Evolutionary conservation across 2,113 vertebrate species (phyloP).

Genomic region (Tupaia tana): DNA sequence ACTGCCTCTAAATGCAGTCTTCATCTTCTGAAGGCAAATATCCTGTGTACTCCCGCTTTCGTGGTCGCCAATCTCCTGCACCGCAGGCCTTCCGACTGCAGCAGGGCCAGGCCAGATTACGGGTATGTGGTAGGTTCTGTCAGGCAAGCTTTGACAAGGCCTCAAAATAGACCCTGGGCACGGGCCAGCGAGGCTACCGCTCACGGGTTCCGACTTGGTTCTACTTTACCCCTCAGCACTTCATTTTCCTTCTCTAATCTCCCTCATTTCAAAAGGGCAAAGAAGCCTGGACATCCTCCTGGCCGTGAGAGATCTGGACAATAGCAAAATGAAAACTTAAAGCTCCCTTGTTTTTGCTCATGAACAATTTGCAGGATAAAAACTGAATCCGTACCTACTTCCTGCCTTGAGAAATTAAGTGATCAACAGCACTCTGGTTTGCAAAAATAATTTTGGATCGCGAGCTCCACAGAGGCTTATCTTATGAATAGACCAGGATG

Average conservation of each 20-base stretch:
- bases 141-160: constrained; percentile 70
- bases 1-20: constrained; percentile 1
- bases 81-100: constrained; percentile 70
- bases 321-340: constrained; percentile 2
- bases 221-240: background rate
- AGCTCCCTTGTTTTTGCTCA: constrained; percentile 43
- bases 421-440: constrained; percentile 15
- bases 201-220: constrained; percentile 53
- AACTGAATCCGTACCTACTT: constrained; percentile 15
- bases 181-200: constrained; percentile 68
- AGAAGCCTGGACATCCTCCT: constrained; percentile 24
- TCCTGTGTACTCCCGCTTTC: constrained; percentile 17
- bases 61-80: constrained; percentile 38
- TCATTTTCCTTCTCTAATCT: background rate
- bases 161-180: constrained; percentile 77
- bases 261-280: constrained; percentile 57
- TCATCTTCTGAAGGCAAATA: constrained; percentile 56
- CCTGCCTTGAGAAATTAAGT: constrained; percentile 37
- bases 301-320: background rate
- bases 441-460: constrained; percentile 11
- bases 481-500: constrained; percentile 18
- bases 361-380: constrained; percentile 40
- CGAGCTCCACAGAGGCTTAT: background rate
- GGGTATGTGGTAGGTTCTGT: constrained; percentile 67
- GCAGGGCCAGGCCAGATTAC: constrained; percentile 65